A percentile compares a stretch with the other conserved stretches of the same genome.
These are phyloP conservation scores for Takifugu rubripes DNA, from an alignment of 2,797 vertebrate species.

Conservation along the genomic window DNA sequence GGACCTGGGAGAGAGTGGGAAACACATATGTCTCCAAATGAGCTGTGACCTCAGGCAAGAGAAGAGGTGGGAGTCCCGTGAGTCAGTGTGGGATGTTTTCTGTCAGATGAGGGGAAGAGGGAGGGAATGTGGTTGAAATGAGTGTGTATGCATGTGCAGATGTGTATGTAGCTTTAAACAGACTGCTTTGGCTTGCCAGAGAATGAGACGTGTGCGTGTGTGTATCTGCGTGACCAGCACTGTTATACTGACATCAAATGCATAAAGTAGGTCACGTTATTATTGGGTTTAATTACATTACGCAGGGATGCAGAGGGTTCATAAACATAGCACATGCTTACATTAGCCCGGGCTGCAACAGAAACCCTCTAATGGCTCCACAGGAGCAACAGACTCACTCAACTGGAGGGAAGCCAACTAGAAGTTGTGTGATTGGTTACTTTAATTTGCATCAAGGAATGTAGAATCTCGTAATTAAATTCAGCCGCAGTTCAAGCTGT, in stretches of 20 bases:
- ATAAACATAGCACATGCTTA: background rate
- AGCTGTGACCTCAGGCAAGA: constrained; percentile 49
- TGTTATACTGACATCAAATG: constrained; percentile 13
- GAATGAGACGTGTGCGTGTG: constrained; percentile 2
- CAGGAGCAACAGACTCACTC: too few species aligned
- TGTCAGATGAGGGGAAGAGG: constrained; percentile 1
- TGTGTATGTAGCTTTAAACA: too few species aligned
- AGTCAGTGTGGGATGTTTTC: constrained; percentile 13
- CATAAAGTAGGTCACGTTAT: constrained; percentile 63
- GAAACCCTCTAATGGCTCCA: background rate
- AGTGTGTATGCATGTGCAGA: background rate
- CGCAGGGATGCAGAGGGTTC: constrained; percentile 23
- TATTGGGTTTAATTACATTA: constrained; percentile 59
- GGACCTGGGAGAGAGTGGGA: constrained; percentile 19
- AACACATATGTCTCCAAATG: constrained; percentile 48
- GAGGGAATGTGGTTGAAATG: too few species aligned
- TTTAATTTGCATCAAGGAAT: too few species aligned
- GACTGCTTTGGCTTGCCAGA: too few species aligned
- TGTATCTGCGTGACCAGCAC: constrained; percentile 7
- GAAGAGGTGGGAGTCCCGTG: constrained; percentile 42
- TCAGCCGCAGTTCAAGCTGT: too few species aligned
- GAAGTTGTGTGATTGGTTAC: background rate
- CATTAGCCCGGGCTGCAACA: background rate
- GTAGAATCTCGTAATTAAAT: too few species aligned
- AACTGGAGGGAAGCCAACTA: background rate